Evolutionary conservation across 2,113 vertebrate species (phyloP).

Genomic region (Megaceryle torquata): DNA sequence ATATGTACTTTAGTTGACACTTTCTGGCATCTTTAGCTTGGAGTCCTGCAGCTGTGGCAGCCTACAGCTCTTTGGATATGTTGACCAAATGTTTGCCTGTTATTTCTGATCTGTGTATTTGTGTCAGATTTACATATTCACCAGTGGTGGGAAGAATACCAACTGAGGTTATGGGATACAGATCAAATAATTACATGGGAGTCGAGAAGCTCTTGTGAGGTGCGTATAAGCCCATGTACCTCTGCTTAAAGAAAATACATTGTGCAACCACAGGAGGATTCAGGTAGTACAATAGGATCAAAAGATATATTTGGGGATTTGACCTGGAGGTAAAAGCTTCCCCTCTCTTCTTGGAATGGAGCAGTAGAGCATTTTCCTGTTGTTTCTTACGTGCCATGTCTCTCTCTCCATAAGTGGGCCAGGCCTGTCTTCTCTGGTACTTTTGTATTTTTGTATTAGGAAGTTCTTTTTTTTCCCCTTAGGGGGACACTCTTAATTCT

Average conservation of each 20-base stretch:
- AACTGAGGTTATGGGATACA: not conserved
- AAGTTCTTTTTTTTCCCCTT: conserved; percentile 8
- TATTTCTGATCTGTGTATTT: not conserved
- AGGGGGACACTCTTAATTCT: not conserved
- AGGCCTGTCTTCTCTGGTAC: not conserved
- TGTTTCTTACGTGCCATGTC: not conserved
- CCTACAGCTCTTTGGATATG: not conserved
- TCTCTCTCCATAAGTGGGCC: not conserved
- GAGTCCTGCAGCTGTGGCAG: not conserved
- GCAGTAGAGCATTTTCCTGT: not conserved
- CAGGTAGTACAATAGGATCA: not conserved
- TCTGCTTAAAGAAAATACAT: not conserved
- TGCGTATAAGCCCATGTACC: not conserved
- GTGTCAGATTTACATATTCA: not conserved
- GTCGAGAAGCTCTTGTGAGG: not conserved
- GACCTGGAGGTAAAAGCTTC: not conserved
- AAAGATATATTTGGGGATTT: not conserved
- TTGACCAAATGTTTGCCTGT: not conserved
- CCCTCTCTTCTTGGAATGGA: not conserved
- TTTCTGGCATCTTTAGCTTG: not conserved
- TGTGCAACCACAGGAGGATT: not conserved
- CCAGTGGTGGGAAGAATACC: not conserved
- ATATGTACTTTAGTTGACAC: not conserved
- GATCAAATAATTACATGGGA: not conserved
- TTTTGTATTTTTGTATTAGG: not conserved